Evolutionary conservation across 2,888 invertebrate genomes (phyloP), one percentile per base, ranked within the genome.

Genomic region (Eristalis arbustorum): DNA sequence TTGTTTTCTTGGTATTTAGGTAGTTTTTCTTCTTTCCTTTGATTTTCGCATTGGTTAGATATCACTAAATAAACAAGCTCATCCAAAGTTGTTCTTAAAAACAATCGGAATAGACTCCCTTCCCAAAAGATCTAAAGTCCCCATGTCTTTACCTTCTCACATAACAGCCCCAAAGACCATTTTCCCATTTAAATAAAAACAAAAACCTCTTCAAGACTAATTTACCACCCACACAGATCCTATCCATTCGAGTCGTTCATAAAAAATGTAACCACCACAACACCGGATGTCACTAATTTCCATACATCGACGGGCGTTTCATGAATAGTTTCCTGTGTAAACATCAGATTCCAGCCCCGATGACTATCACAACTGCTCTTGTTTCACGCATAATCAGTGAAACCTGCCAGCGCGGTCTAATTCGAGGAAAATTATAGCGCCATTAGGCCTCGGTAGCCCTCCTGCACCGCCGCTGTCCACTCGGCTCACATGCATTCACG

Each of bases 401-500:
- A 85, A 85, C 73, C 77, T 77, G 69, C 64, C 81, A 77, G 62
- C 73, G 23, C 49, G 67, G 74, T 75, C 69, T 78, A 78, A 75
- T 78, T 83, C 87, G 80, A 87, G 68, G 83, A 75, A 87, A 87
- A 78, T 87, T 83, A 87, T 83, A 75, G 87, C 87, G 83, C 87
- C 87, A 82, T 87, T 83, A 42, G 18, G 62, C 14, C 37, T 31
- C 59, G 14, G 49, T 61, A 5, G 62, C 22, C 57, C 18, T 31
- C 31, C 31, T 31, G 8, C 31, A 31, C 31, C 31, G 31, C 31
- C 57, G n/a, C n/a, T n/a, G n/a, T n/a, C n/a, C n/a, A n/a, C 68
- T 34, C 37, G 3, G 42, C 37, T 34, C 57, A 64, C 64, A 57
- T 68, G 57, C 74, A 78, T 62, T 56, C 83, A 83, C 87, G 77